Conservation (phyloP, 1,140 invertebrate species). For the Oncopeltus fasciatus region DNA sequence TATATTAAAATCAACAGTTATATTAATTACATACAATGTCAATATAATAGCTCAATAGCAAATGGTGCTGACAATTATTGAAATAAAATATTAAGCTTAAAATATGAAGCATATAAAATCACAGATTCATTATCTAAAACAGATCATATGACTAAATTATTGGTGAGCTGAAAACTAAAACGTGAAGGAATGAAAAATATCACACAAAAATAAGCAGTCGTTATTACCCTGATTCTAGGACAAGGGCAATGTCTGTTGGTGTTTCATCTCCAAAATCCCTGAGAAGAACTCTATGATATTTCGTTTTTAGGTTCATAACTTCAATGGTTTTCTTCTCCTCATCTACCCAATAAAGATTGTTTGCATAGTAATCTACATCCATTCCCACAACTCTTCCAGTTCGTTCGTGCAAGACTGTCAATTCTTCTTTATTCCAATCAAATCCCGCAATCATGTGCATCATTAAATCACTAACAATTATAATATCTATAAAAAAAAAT, state of each 20-base stretch:
- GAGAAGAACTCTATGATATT: conserved; percentile 37
- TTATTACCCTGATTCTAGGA: conserved; percentile 48
- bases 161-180: too few species aligned
- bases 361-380: conserved; percentile 48
- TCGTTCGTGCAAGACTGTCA: conserved; percentile 31
- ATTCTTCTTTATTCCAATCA: conserved; percentile 29
- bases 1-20: too few species aligned
- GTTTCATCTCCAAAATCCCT: conserved; percentile 36
- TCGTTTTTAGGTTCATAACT: conserved; percentile 37
- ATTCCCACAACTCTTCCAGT: conserved; percentile 42
- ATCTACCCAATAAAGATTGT: conserved; percentile 52
- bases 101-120: too few species aligned
- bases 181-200: too few species aligned
- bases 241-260: conserved; percentile 43
- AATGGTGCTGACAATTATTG: too few species aligned
- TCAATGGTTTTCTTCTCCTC: conserved; percentile 39
- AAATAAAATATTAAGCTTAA: too few species aligned
- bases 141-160: too few species aligned
- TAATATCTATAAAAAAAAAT: conserved; percentile 1
- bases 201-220: too few species aligned
- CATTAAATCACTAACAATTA: conserved; percentile 25
- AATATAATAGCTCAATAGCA: too few species aligned
- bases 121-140: too few species aligned
- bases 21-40: too few species aligned
- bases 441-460: conserved; percentile 26